These are phyloP conservation scores for Rotaria socialis DNA, from an alignment of 2,888 invertebrate genomes.

Conservation along the genomic window DNA sequence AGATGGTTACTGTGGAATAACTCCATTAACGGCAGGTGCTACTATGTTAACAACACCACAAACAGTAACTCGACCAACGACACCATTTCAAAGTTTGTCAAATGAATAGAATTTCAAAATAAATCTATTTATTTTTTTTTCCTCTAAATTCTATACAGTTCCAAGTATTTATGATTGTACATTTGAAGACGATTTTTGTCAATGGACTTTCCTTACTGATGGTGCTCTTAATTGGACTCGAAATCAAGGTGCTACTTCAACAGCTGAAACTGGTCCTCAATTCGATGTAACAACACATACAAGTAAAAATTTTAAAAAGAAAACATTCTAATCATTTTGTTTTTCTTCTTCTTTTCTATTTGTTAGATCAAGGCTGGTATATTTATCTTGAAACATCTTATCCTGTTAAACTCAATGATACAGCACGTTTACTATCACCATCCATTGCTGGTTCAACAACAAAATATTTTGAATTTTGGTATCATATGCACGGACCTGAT, in stretches of 20 bases:
- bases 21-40: not conserved
- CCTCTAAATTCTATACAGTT: constrained; percentile 47
- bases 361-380: constrained; percentile 52
- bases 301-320: constrained; percentile 48
- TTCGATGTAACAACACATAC: constrained; percentile 52
- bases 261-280: constrained; percentile 51
- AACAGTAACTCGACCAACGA: constrained; percentile 32
- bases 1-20: constrained; percentile 33
- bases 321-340: not conserved
- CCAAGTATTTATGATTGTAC: constrained; percentile 51
- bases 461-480: constrained; percentile 44
- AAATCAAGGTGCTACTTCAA: constrained; percentile 51
- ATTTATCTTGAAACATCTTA: constrained; percentile 51
- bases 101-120: not conserved
- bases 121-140: no score
- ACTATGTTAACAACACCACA: not conserved
- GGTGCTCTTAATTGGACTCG: constrained; percentile 51
- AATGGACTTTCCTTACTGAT: constrained; percentile 51
- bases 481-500: constrained; percentile 49
- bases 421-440: constrained; percentile 42
- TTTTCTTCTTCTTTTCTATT: not conserved
- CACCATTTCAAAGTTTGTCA: not conserved
- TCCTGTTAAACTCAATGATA: constrained; percentile 38
- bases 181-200: constrained; percentile 53
- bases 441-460: constrained; percentile 24